Evolutionary conservation across 2,113 vertebrate genomes (phyloP).

Genomic region (Strix uralensis): DNA sequence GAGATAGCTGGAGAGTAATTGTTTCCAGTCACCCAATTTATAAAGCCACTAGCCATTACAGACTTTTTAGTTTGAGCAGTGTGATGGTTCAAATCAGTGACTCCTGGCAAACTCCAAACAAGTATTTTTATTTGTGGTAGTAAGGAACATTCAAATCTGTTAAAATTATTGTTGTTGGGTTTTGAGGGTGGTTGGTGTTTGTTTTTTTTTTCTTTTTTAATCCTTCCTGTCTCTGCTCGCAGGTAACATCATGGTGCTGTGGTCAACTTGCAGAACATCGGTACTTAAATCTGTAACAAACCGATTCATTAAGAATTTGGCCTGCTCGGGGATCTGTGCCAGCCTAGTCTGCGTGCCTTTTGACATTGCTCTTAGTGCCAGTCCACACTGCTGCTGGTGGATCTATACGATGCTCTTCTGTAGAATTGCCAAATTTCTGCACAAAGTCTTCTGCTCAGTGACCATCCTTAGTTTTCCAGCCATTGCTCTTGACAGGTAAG

Average conservation of each 20-base stretch:
- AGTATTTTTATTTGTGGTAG: not conserved
- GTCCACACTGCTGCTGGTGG: conserved; percentile 95
- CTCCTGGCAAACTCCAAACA: not conserved
- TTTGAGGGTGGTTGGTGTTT: not conserved
- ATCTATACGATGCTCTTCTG: conserved; percentile 88
- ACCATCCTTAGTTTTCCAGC: conserved; percentile 93
- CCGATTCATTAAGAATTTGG: conserved; percentile 94
- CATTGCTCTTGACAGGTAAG: conserved; percentile 85
- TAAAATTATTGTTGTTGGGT: not conserved
- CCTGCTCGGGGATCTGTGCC: conserved; percentile 93
- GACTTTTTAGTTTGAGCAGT: not conserved
- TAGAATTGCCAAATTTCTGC: conserved; percentile 92
- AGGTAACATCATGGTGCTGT: conserved; percentile 92
- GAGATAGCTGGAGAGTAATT: not conserved
- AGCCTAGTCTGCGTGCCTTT: conserved; percentile 93
- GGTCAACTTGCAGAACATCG: conserved; percentile 92
- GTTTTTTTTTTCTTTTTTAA: not conserved
- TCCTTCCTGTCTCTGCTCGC: not conserved
- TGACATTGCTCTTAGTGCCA: conserved; percentile 89
- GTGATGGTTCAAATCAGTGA: not conserved
- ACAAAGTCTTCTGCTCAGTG: conserved; percentile 96
- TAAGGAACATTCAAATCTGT: not conserved
- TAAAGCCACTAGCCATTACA: not conserved
- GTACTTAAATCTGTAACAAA: conserved; percentile 95
- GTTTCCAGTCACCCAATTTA: not conserved